Percentiles rank a stretch among this genome's conserved stretches.
phyloP scores from a whole-genome alignment of 2,888 invertebrate genomes.

The Emmelina monodactyla region DNA sequence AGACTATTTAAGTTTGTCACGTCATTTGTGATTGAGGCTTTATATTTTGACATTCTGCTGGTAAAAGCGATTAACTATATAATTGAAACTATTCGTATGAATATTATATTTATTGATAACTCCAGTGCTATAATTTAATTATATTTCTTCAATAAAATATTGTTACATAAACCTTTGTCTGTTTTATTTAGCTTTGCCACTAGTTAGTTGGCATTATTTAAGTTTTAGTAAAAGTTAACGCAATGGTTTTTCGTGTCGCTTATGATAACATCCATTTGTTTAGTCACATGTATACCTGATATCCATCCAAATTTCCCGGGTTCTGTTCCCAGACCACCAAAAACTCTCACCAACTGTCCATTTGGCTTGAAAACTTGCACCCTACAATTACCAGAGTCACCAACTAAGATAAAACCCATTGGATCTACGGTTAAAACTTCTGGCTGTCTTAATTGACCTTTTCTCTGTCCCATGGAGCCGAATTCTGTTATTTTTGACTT shows the following conservation, averaged over 20 bases:
- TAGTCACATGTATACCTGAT: conserved; percentile 70
- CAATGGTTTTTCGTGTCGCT: conserved; percentile 67
- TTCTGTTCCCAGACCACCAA: conserved; percentile 62
- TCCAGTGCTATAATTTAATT: conserved; percentile 28
- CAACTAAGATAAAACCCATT: conserved; percentile 77
- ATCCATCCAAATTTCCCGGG: conserved; percentile 72
- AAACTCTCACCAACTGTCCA: conserved; percentile 71
- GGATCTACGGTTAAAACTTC: conserved; percentile 77
- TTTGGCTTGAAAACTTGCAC: conserved; percentile 78
- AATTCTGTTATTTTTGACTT: conserved; percentile 68
- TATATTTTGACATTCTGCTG: too few relatives aligned
- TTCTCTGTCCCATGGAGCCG: conserved; percentile 70
- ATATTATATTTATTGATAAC: too few relatives aligned
- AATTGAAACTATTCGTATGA: too few relatives aligned
- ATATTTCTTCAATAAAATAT: conserved; percentile 26
- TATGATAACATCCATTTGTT: conserved; percentile 67
- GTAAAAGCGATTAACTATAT: too few relatives aligned
- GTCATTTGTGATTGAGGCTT: too few relatives aligned
- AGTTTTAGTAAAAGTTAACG: conserved; percentile 39
- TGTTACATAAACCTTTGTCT: conserved; percentile 25
- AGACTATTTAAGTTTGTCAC: too few relatives aligned
- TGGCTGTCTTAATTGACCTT: conserved; percentile 77
- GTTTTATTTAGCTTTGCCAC: background rate
- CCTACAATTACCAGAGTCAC: conserved; percentile 80
- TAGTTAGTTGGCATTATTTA: background rate